These are phyloP conservation scores for Trypoxylus dichotomus DNA, from an alignment of 1,140 invertebrate genomes.

Conservation along the genomic window DNA sequence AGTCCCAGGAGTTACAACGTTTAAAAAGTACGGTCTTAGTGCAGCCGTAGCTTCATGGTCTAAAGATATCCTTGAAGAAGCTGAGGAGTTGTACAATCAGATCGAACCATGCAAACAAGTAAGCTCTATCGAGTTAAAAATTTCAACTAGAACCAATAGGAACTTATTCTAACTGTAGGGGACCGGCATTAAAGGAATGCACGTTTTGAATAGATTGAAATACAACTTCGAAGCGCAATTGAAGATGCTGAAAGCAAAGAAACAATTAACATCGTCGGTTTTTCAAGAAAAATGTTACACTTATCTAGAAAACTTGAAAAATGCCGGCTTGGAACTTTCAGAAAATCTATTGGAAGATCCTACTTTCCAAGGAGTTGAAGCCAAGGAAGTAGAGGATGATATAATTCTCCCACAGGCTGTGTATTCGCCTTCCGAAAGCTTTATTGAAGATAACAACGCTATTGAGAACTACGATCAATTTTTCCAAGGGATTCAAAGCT, in stretches of 20 bases:
- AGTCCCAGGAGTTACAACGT: slow-evolving; percentile 46
- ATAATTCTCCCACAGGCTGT: background rate
- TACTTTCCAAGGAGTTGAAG: background rate
- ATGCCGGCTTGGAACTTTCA: background rate
- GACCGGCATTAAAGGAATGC: slow-evolving; percentile 28
- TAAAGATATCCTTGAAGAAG: slow-evolving; percentile 34
- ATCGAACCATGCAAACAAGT: slow-evolving; percentile 28
- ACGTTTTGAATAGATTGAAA: slow-evolving; percentile 40
- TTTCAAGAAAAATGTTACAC: slow-evolving; percentile 39
- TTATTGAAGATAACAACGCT: background rate
- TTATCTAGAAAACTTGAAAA: slow-evolving; percentile 34
- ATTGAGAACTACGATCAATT: background rate
- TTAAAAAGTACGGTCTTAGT: slow-evolving; percentile 48
- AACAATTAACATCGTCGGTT: slow-evolving; percentile 31
- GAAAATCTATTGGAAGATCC: background rate
- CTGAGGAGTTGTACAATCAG: slow-evolving; percentile 37
- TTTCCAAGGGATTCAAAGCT: background rate
- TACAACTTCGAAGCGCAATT: slow-evolving; percentile 44
- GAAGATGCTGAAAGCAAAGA: slow-evolving; percentile 38
- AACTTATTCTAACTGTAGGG: slow-evolving; percentile 35
- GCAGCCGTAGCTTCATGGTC: slow-evolving; percentile 47
- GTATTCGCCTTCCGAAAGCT: background rate
- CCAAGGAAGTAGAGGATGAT: background rate
- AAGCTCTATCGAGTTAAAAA: slow-evolving; percentile 7
- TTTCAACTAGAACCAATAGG: background rate